Base-by-base conservation (phyloP, 2,113 vertebrate species). In the Dryoscopus gambensis region DNA sequence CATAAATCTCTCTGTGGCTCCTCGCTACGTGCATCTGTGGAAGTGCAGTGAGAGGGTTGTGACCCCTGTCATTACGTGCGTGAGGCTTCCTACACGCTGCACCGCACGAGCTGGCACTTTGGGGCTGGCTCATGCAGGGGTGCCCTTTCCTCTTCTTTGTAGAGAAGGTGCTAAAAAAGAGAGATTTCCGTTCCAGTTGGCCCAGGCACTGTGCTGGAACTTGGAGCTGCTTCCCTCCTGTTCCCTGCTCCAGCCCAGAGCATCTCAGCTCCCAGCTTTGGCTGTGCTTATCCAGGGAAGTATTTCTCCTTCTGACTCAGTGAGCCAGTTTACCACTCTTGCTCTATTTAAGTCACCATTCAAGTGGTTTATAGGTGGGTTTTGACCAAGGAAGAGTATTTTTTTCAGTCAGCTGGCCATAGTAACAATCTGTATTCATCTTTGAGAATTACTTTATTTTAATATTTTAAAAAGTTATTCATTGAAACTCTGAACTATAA, bases 21-120 rank as follows among this genome's bases (percentile, higher is more conserved):
- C 53, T 86, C 42, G 23, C 87, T 90, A 40, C 16, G 19, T 68
- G 77, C 73, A 23, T 92, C 79, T 76, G 15, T 90, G 77, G 60
- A 75, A 65, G 94, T 22, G 85, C 81, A 87, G 70, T 15, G 14
- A 53, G 84, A 35, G 70, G 96, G 97, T 98, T 89, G 4, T 46
- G 97, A 97, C 97, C 96, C 90, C 89, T 71, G 84, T 97, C 96
- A 96, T 97, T 96, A 95, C 89, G 95, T 97, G 95, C 97, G 97
- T 96, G 92, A 93, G 91, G 94, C 96, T 93, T 85, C 90, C 96
- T 92, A 82, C 21, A 5, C 65, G 7, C 55, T 46, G 64, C 94
- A 96, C 96, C 77, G 55, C 74, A 52, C 31, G 59, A 80, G 87
- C 91, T 95, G 94, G 80, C 92, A 80, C 78, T 85, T 92, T 47